A percentile compares a stretch with the other conserved stretches of the same genome.
Evolutionary conservation across 64 coral and sea anemone species (phyloP).

Genomic region (Montipora foliosa): DNA sequence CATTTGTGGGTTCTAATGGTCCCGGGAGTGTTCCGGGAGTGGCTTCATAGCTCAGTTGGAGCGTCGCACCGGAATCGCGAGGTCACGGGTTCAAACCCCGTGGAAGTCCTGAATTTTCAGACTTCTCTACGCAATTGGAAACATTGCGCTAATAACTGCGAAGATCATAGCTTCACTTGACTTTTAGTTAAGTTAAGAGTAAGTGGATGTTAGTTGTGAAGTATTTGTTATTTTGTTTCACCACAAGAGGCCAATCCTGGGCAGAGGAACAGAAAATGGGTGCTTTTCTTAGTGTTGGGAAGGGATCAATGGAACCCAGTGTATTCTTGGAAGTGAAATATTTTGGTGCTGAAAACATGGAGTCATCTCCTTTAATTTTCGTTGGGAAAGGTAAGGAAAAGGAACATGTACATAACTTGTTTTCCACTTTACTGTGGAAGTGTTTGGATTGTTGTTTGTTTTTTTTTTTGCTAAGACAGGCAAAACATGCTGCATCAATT

Average conservation of each 20-base stretch:
- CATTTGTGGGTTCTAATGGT: too few species aligned
- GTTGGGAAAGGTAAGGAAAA: slow-evolving; percentile 89
- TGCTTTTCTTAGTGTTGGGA: slow-evolving; percentile 89
- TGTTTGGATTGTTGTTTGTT: neutral
- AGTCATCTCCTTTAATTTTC: slow-evolving; percentile 77
- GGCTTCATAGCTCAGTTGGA: too few species aligned
- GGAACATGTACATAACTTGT: neutral
- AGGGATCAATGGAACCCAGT: slow-evolving; percentile 81
- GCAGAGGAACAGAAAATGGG: slow-evolving; percentile 86
- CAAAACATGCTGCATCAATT: neutral
- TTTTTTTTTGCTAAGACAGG: neutral
- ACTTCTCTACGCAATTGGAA: too few species aligned
- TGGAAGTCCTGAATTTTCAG: too few species aligned
- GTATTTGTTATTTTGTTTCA: neutral
- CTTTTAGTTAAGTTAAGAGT: too few species aligned
- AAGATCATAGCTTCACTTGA: too few species aligned
- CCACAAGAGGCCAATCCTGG: slow-evolving; percentile 84
- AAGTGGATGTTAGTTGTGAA: neutral
- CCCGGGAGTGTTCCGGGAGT: too few species aligned
- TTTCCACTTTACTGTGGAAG: neutral
- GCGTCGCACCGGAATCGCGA: too few species aligned
- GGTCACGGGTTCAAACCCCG: too few species aligned
- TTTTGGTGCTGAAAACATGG: slow-evolving; percentile 60
- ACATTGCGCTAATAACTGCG: too few species aligned
- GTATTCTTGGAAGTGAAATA: slow-evolving; percentile 92